Base-by-base conservation (phyloP, 2,797 vertebrate genomes). In the Phylloscopus collybita region DNA sequence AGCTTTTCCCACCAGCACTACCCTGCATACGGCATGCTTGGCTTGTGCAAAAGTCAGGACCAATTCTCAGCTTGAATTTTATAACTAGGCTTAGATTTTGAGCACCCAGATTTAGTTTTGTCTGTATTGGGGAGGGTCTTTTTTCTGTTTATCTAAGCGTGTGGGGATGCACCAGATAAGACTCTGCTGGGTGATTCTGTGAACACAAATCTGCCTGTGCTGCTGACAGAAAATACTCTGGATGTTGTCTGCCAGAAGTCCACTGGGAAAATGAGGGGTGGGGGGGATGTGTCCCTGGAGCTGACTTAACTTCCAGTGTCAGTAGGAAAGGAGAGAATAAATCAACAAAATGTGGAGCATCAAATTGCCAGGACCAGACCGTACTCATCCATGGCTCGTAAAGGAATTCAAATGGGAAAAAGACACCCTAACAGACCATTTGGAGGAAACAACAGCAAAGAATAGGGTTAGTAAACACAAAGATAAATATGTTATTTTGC, bases 381-480 rank as follows among this genome's bases (percentile, higher is more conserved):
- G 23, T 56, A 54, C 88, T 90, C 60, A 53, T 73, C 74, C 34
- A 30, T 6, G 17, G 50, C 51, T 65, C 73, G 36, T 79, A 32
- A 82, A 85, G 57, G 83, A 92, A 82, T 93, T 95, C 70, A 82
- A 0, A 84, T 75, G 60, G 70, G 36, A 94, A 95, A 74, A 26
- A 64, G 80, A 70, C 60, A 49, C 59, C 7, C 0, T 86, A 47
- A 73, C 62, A 90, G 74, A 81, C 67, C 56, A 79, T 86, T 84
- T 94, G 80, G 80, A 90, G 61, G 78, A 75, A 92, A 88, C 62
- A 81, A 25, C 3, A 1, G 34, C 1, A 5, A 81, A 88, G 76
- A 90, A 82, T 26, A 70, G 74, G 42, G 60, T 85, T 94, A 80
- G 76, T 93, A 95, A 97, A 90, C 86, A 90, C 20, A 72, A 59